Evolutionary conservation across 2,797 vertebrate genomes (phyloP).

Genomic region (Zalophus californianus): DNA sequence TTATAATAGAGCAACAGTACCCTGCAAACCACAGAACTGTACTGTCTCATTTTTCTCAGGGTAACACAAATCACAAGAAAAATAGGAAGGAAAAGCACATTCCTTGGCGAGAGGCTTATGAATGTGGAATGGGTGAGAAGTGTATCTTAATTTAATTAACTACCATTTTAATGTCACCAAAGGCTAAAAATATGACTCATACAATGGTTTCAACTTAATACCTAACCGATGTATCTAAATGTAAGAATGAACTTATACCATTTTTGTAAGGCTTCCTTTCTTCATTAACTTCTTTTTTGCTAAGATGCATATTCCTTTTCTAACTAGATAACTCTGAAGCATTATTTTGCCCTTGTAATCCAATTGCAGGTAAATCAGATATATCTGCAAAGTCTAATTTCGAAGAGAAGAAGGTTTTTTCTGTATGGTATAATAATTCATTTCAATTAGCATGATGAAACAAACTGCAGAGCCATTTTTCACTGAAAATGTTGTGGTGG

Average conservation of each 20-base stretch:
- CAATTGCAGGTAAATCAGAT: slow-evolving; percentile 74
- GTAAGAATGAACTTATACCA: neutral
- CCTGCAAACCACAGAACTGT: neutral
- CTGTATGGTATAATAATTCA: slow-evolving; percentile 81
- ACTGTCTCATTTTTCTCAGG: neutral
- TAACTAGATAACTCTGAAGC: slow-evolving; percentile 47
- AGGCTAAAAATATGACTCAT: slow-evolving; percentile 37
- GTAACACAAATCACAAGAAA: slow-evolving; percentile 54
- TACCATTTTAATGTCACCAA: neutral
- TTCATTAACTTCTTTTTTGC: slow-evolving; percentile 57
- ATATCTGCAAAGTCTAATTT: slow-evolving; percentile 76
- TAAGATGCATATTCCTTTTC: slow-evolving; percentile 64
- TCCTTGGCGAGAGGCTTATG: neutral
- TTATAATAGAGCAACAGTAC: neutral
- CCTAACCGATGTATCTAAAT: slow-evolving; percentile 41
- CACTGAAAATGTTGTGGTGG: slow-evolving; percentile 61
- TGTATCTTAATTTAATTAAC: neutral
- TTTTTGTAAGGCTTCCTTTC: slow-evolving; percentile 41
- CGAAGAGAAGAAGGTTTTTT: slow-evolving; percentile 69
- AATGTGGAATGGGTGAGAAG: neutral
- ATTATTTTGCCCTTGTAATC: slow-evolving; percentile 67
- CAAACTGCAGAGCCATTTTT: slow-evolving; percentile 75
- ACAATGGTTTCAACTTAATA: slow-evolving; percentile 26
- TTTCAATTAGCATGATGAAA: slow-evolving; percentile 79
- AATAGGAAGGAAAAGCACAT: neutral